phyloP scores from a whole-genome alignment of 1,140 invertebrate species.

The Muscidifurax raptorellus region DNA sequence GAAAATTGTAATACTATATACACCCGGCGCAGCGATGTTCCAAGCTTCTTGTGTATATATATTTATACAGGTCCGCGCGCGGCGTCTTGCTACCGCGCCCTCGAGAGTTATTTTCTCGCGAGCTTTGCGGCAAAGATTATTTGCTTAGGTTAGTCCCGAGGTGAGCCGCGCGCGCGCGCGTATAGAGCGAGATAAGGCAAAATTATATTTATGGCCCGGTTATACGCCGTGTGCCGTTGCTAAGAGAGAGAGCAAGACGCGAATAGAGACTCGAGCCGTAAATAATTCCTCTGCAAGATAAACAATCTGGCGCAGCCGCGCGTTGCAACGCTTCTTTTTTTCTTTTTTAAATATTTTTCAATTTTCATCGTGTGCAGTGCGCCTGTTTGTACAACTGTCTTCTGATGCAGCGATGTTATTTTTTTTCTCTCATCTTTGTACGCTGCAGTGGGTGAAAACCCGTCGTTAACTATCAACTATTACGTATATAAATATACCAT shows the following conservation, averaged over 20 bases:
- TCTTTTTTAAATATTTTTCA: slow-evolving; percentile 20
- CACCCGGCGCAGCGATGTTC: too few species aligned
- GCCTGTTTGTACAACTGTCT: background rate
- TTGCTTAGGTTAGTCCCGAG: slow-evolving; percentile 55
- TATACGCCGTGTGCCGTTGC: slow-evolving; percentile 21
- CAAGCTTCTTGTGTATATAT: background rate
- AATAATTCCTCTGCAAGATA: slow-evolving; percentile 43
- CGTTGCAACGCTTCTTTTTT: slow-evolving; percentile 2
- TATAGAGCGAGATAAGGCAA: slow-evolving; percentile 58
- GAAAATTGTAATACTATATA: background rate
- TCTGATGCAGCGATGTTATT: background rate
- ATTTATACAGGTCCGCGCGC: background rate
- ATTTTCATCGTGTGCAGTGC: background rate
- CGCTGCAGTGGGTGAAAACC: too few species aligned
- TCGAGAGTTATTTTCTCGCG: slow-evolving; percentile 47
- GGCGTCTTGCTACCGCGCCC: too few species aligned
- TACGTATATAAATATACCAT: too few species aligned
- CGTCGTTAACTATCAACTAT: slow-evolving; percentile 12
- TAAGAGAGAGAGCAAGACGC: background rate
- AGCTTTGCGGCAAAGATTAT: slow-evolving; percentile 55
- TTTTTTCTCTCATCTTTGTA: too few species aligned
- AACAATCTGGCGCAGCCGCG: background rate
- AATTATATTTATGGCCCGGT: slow-evolving; percentile 60
- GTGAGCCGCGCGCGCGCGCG: slow-evolving; percentile 43
- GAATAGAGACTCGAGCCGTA: background rate